Base-by-base conservation (phyloP, 2,888 invertebrate species). In the Chrysomela aeneicollis region DNA sequence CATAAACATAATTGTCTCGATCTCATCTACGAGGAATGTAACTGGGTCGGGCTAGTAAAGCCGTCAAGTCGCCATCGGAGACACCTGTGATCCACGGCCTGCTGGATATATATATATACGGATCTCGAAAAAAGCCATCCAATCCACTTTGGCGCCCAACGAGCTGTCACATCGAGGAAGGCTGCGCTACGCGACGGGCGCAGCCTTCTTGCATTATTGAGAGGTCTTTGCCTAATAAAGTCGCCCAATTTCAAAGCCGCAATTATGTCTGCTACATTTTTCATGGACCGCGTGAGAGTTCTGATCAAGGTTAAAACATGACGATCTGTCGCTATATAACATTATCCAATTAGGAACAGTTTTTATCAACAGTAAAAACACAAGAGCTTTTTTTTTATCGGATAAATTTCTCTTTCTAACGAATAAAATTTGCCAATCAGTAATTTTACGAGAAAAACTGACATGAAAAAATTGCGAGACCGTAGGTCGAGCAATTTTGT, bases 201-300 rank as follows among this genome's bases (percentile, higher is more conserved):
- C 67, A 54, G 64, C 61, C 70, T 69, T 55, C 64, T 42, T 73
- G 65, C 69, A 73, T 73, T 73, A 73, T 71, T 71, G 68, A 75
- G 66, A 65, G 52, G 67, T 62, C 63, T 61, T 63, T 68, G 68
- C 68, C 70, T 76, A 76, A 76, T 76, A 74, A 76, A 72, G 74
- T 74, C 74, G 62, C 65, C 54, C 66, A 69, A 70, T 71, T 75
- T 74, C 74, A 69, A 69, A 64, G 64, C 69, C 66, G 67, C 67
- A 71, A 71, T 71, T 71, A 71, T 63, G 68, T 63, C 69, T 63
- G 64, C 52, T 71, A 66, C 69, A 71, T 71, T 71, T 69, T 71
- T 71, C 63, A 71, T 69, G 61, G 51, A 57, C 35, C 37, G 42
- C 49, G 8, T 63, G 37, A 53, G 55, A 61, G 67, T 60, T 59